Base-by-base conservation (phyloP, 2,113 vertebrate species). In the Mustela lutreola region DNA sequence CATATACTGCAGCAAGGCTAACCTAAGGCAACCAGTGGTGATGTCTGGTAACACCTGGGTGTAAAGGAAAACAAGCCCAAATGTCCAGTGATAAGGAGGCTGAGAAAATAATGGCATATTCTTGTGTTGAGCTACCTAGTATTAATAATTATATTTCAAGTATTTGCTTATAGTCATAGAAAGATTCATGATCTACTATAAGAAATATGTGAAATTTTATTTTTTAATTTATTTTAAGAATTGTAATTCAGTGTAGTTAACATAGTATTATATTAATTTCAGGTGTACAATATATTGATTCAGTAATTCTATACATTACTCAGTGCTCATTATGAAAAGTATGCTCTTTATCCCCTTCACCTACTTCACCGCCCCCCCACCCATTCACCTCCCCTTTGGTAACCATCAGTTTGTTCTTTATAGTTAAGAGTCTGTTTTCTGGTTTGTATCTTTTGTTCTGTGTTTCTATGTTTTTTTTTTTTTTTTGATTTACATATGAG, bases 151-250 rank as follows among this genome's bases (percentile, higher is more conserved):
- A 4, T 56, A 60, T 80, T 97, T 97, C 56, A 95, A 76, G 63
- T 92, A 50, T 92, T 93, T 90, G 62, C 85, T 97, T 95, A 75
- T 80, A 87, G 70, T 94, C 71, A 76, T 70, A 36, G 56, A 95
- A 97, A 63, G 67, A 92, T 58, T 92, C 67, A 65, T 92, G 73
- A 76, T 93, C 39, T 97, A 71, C 81, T 97, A 79, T 50, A 65
- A 97, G 96, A 89, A 94, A 92, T 92, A 50, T 33, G 42, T n/a
- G 33, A 70, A 70, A 78, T 78, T 78, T 78, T 48, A 48, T 45
- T 75, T 75, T 45, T 75, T 45, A 15, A 45, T 75, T 26, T 75
- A 45, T 75, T 75, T 75, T 22, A 26, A 75, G 14, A 75, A 5
- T 78, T 48, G 1, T 78, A 78, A 18, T 48, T 78, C 75, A 48